These are phyloP conservation scores for Oxycera nigricornis DNA, from an alignment of 2,888 invertebrate genomes.

Conservation along the genomic window DNA sequence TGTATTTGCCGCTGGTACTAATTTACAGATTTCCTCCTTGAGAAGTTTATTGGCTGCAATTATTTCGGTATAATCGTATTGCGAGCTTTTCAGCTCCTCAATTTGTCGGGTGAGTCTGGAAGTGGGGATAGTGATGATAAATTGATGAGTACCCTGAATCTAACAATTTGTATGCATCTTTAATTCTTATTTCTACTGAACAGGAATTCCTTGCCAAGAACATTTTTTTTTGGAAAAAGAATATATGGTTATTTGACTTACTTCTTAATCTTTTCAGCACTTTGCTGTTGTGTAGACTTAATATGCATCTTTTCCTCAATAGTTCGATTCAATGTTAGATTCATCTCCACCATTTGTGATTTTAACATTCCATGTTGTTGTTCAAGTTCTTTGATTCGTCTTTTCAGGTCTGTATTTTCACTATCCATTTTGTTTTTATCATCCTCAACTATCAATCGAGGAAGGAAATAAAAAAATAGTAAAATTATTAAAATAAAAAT, in stretches of 20 bases:
- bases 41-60: conserved; percentile 54
- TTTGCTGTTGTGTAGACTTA: conserved; percentile 38
- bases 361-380: conserved; percentile 23
- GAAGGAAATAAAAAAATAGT: conserved; percentile 11
- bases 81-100: conserved; percentile 53
- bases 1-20: conserved; percentile 55
- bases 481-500: neutral
- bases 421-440: conserved; percentile 39
- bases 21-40: conserved; percentile 58
- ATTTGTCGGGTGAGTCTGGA: conserved; percentile 52
- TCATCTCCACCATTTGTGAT: conserved; percentile 37
- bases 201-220: neutral
- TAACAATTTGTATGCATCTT: neutral
- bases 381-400: conserved; percentile 38
- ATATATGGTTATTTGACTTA: conserved; percentile 2
- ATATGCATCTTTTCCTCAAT: conserved; percentile 36
- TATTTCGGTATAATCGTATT: conserved; percentile 46
- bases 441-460: conserved; percentile 26
- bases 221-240: neutral
- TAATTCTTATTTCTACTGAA: neutral
- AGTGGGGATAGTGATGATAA: neutral
- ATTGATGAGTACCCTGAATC: neutral
- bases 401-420: conserved; percentile 39
- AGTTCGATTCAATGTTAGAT: conserved; percentile 26
- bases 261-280: conserved; percentile 32